Conservation (phyloP, 1,140 invertebrate species). For the Listronotus bonariensis region DNA sequence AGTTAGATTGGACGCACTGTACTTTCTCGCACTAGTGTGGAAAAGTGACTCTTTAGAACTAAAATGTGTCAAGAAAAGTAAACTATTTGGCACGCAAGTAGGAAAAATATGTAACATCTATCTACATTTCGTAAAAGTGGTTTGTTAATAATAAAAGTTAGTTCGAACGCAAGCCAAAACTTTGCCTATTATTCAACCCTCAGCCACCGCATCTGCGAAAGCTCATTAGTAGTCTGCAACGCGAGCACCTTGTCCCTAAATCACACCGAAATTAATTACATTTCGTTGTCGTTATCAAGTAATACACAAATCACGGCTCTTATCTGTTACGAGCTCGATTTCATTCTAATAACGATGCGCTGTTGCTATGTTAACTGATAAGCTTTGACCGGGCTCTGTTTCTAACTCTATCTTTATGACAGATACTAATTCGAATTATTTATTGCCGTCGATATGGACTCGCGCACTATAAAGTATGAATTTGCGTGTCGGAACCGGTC, state of each 20-base stretch:
- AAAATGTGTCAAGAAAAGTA: no score
- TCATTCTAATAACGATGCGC: slow-evolving; percentile 46
- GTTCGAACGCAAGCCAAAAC: background rate
- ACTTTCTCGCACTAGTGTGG: no score
- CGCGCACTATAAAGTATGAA: slow-evolving; percentile 9
- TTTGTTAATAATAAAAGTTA: background rate
- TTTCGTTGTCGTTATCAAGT: slow-evolving; percentile 50
- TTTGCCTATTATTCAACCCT: slow-evolving; percentile 10
- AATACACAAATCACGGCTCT: slow-evolving; percentile 49
- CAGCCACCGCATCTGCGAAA: slow-evolving; percentile 29
- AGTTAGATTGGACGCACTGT: no score
- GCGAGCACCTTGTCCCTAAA: slow-evolving; percentile 33
- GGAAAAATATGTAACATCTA: no score
- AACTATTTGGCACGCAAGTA: no score
- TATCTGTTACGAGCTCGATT: slow-evolving; percentile 46
- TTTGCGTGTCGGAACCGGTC: slow-evolving; percentile 11
- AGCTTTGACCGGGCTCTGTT: slow-evolving; percentile 13
- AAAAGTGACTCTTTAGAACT: no score
- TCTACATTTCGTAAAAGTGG: no score
- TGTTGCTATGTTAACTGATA: slow-evolving; percentile 17
- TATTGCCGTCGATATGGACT: slow-evolving; percentile 30
- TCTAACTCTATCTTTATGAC: slow-evolving; percentile 24
- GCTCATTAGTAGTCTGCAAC: slow-evolving; percentile 47
- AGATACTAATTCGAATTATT: slow-evolving; percentile 43
- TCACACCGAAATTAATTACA: slow-evolving; percentile 49